Evolutionary conservation across 2,888 invertebrate species (phyloP).

Genomic region (Lepidochitona cinerea): DNA sequence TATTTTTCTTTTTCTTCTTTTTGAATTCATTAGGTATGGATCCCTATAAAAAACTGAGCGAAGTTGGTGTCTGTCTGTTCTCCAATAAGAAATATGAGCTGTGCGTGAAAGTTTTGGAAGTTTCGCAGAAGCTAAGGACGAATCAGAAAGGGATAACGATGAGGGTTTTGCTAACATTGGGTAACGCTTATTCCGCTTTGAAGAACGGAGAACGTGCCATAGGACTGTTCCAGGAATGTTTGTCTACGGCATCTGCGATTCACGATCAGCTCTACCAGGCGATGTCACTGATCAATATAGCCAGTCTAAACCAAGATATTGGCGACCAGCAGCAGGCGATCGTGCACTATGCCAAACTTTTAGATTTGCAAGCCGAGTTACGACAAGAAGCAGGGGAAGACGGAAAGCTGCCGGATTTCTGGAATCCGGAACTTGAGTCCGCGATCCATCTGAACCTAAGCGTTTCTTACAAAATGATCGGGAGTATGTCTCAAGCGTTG

Average conservation of each 20-base stretch:
- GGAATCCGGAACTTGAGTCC: conserved; percentile 63
- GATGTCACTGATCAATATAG: conserved; percentile 65
- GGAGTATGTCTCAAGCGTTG: conserved; percentile 56
- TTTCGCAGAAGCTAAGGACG: conserved; percentile 62
- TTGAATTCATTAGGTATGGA: conserved; percentile 56
- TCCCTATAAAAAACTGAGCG: conserved; percentile 63
- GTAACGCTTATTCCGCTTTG: conserved; percentile 58
- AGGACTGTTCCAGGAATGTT: conserved; percentile 61
- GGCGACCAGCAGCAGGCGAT: conserved; percentile 63
- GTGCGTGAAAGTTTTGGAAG: conserved; percentile 57
- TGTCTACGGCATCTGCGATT: conserved; percentile 57
- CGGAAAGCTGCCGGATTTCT: conserved; percentile 56
- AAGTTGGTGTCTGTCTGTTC: conserved; percentile 63
- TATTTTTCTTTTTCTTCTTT: background rate
- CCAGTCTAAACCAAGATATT: conserved; percentile 61
- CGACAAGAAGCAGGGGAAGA: conserved; percentile 33
- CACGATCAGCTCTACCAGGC: conserved; percentile 67
- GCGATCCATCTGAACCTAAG: conserved; percentile 65
- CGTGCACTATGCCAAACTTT: conserved; percentile 63
- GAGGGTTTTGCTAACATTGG: conserved; percentile 60
- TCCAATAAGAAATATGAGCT: conserved; percentile 52
- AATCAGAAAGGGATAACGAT: conserved; percentile 66
- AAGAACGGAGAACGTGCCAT: conserved; percentile 59
- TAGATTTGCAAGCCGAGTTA: conserved; percentile 59
- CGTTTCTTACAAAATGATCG: conserved; percentile 66